Conservation (phyloP, 1,140 invertebrate genomes). For the Drosophila nasuta region DNA sequence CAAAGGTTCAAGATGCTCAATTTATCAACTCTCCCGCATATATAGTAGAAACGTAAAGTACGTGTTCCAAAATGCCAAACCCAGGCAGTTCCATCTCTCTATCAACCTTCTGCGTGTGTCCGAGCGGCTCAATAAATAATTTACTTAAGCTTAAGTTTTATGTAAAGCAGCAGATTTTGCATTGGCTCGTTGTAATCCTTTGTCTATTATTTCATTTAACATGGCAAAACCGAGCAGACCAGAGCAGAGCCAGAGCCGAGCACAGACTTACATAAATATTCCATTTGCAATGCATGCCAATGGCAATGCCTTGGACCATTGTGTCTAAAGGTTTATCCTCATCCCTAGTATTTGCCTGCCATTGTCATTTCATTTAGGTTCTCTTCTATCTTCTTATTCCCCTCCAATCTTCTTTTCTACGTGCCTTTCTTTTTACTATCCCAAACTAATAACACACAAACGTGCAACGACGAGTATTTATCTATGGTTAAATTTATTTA, state of each 20-base stretch:
- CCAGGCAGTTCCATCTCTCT: not conserved
- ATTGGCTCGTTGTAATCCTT: conserved; percentile 69
- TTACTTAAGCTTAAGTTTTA: conserved; percentile 77
- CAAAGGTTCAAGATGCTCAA: conserved; percentile 36
- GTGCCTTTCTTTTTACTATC: not conserved
- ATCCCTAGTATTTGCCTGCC: conserved; percentile 28
- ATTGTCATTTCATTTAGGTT: conserved; percentile 49
- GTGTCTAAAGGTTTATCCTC: conserved; percentile 46
- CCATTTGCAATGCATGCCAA: conserved; percentile 72
- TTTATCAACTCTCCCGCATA: conserved; percentile 60
- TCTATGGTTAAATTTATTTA: conserved; percentile 61
- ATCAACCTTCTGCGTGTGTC: conserved; percentile 3
- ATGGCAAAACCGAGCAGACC: conserved; percentile 24
- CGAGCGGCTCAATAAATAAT: conserved; percentile 75
- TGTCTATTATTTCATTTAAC: conserved; percentile 78
- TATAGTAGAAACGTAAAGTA: conserved; percentile 1
- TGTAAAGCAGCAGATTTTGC: conserved; percentile 70
- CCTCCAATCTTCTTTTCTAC: conserved; percentile 5
- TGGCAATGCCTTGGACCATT: conserved; percentile 29
- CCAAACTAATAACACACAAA: conserved; percentile 37
- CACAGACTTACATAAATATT: conserved; percentile 76
- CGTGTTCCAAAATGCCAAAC: not conserved
- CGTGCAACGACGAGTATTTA: conserved; percentile 48
- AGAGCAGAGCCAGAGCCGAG: not conserved
- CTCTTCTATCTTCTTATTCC: not conserved